phyloP scores from a whole-genome alignment of 2,888 invertebrate genomes.

The Baronia brevicornis region DNA sequence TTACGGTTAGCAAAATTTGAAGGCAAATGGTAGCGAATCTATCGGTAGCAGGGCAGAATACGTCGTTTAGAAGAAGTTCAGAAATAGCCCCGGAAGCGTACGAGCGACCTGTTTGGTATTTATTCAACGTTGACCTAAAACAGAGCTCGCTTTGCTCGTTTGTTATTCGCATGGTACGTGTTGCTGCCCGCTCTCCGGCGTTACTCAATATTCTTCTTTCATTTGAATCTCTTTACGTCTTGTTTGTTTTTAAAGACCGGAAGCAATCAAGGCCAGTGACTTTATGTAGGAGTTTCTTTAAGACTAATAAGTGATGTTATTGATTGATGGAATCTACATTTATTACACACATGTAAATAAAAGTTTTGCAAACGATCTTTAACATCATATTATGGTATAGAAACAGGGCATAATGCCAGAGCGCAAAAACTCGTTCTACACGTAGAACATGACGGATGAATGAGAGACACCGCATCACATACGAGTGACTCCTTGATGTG shows the following conservation, averaged over 20 bases:
- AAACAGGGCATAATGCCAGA: slow-evolving; percentile 66
- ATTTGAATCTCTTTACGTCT: slow-evolving; percentile 5
- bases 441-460: slow-evolving; percentile 64
- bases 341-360: too few species aligned
- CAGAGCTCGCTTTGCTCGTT: slow-evolving; percentile 72
- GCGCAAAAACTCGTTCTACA: slow-evolving; percentile 40
- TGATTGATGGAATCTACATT: too few species aligned
- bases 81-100: slow-evolving; percentile 73
- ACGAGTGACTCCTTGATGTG: slow-evolving; percentile 24
- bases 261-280: slow-evolving; percentile 5
- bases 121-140: slow-evolving; percentile 76
- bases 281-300: too few species aligned
- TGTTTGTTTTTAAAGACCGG: slow-evolving; percentile 4
- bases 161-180: slow-evolving; percentile 51
- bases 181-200: slow-evolving; percentile 42
- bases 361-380: slow-evolving; percentile 18
- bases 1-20: slow-evolving; percentile 16
- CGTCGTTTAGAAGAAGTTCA: slow-evolving; percentile 64
- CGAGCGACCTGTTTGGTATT: slow-evolving; percentile 75
- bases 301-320: too few species aligned
- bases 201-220: slow-evolving; percentile 8
- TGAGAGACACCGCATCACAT: slow-evolving; percentile 59
- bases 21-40: slow-evolving; percentile 45
- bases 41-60: slow-evolving; percentile 46
- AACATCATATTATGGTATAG: slow-evolving; percentile 29